Base-by-base conservation (phyloP, 2,113 vertebrate species). In the Amblyornis subalaris region DNA sequence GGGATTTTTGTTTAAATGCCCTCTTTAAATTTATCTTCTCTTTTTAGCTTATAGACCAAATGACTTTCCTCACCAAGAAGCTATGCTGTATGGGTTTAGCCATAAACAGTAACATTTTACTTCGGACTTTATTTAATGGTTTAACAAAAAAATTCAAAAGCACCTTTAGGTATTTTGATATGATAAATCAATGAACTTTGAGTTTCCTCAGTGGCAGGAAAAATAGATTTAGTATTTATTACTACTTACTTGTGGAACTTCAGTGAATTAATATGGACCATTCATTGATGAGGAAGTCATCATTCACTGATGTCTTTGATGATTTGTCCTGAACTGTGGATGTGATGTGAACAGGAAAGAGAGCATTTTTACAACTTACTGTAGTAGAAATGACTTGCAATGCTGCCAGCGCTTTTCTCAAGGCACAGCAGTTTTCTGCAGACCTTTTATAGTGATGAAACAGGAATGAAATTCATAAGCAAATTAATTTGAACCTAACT, bases 1-100 rank as follows among this genome's bases (percentile, higher is more conserved):
- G 72, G 64, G 40, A 53, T 90, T 92, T 93, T 92, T 92, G 21
- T 90, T 70, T 82, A 90, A 94, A 69, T 73, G 26, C 33, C 26
- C 29, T 89, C 91, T 89, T 74, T 0, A 33, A 94, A 88, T 67
- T 67, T 3, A 35, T 87, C 50, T 51, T 66, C 13, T 83, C 70
- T 88, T 85, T 83, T 73, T 74, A 80, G 48, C 51, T 81, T 91
- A 58, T 71, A 86, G 55, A 79, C 48, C 70, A 90, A 93, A 67
- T 87, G 9, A 62, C 53, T 92, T 88, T 64, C 28, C 61, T 78
- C 45, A 79, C 51, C 66, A 50, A 81, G 57, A 77, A 50, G 44
- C 24, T 75, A 7, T 65, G 16, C 19, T 73, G 14, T 57, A 65
- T 73, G 10, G 6, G 23, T 89, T 84, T 78, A 61, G 21, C 14